A percentile compares a stretch with the other conserved stretches of the same genome.
These are phyloP conservation scores for Brenthis hecate DNA, from an alignment of 2,888 invertebrate genomes.

Conservation along the genomic window DNA sequence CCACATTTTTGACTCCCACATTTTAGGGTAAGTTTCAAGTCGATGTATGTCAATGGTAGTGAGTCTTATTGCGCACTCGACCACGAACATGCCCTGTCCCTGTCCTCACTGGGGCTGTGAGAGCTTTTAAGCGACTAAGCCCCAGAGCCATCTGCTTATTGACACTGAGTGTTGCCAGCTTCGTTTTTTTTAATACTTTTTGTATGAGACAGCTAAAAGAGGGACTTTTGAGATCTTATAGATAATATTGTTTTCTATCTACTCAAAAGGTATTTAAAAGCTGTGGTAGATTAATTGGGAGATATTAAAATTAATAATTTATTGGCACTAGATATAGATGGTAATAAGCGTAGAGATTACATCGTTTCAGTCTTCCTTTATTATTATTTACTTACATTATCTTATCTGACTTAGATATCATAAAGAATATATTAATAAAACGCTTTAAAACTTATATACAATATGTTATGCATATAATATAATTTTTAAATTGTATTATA, in stretches of 20 bases:
- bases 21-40: slow-evolving; percentile 23
- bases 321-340: no score
- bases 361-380: no score
- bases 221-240: neutral
- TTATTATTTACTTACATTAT: no score
- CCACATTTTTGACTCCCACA: neutral
- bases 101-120: slow-evolving; percentile 14
- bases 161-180: slow-evolving; percentile 9
- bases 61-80: slow-evolving; percentile 27
- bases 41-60: slow-evolving; percentile 33
- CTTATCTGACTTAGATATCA: no score
- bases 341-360: no score
- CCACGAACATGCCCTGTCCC: slow-evolving; percentile 22
- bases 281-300: no score
- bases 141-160: slow-evolving; percentile 18
- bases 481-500: no score
- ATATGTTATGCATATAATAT: no score
- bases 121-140: slow-evolving; percentile 16
- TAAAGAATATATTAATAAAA: no score
- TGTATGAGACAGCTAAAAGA: neutral
- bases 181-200: neutral
- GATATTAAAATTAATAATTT: no score
- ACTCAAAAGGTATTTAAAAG: no score
- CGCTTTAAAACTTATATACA: no score
- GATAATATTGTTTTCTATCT: neutral